Evolutionary conservation across 2,113 vertebrate genomes (phyloP).

Genomic region (Bos indicus): DNA sequence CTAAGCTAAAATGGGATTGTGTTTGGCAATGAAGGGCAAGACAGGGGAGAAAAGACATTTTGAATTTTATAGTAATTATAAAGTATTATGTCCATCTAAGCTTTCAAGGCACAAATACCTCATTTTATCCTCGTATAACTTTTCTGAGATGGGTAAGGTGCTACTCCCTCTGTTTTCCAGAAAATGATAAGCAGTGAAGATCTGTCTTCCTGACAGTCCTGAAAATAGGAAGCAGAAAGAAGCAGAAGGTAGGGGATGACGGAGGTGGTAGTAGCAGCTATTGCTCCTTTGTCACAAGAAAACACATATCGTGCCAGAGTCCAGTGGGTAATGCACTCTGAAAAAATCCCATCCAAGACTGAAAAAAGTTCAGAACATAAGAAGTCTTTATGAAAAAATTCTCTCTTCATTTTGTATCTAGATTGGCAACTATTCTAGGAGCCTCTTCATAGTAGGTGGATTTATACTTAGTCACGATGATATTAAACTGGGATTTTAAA

Average conservation of each 20-base stretch:
- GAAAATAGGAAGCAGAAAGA: background rate
- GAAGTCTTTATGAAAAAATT: background rate
- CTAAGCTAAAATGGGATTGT: background rate
- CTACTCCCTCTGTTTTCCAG: background rate
- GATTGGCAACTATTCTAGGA: background rate
- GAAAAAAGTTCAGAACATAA: background rate
- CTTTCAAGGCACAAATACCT: background rate
- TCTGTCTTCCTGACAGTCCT: background rate
- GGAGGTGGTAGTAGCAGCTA: background rate
- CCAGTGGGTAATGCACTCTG: background rate
- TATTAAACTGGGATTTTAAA: slow-evolving; percentile 28
- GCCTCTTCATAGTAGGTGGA: background rate
- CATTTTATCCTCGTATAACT: background rate
- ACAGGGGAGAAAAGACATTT: background rate
- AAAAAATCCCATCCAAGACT: background rate
- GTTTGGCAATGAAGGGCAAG: background rate
- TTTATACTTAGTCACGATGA: background rate
- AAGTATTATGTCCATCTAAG: background rate
- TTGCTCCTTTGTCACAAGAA: background rate
- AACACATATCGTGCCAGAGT: background rate
- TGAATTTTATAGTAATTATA: slow-evolving; percentile 9
- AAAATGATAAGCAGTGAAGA: background rate
- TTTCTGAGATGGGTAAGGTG: background rate
- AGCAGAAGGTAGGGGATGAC: background rate
- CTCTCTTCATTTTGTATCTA: background rate